These are phyloP conservation scores for Aptenodytes patagonicus DNA, from an alignment of 2,113 vertebrate species.

Conservation along the genomic window DNA sequence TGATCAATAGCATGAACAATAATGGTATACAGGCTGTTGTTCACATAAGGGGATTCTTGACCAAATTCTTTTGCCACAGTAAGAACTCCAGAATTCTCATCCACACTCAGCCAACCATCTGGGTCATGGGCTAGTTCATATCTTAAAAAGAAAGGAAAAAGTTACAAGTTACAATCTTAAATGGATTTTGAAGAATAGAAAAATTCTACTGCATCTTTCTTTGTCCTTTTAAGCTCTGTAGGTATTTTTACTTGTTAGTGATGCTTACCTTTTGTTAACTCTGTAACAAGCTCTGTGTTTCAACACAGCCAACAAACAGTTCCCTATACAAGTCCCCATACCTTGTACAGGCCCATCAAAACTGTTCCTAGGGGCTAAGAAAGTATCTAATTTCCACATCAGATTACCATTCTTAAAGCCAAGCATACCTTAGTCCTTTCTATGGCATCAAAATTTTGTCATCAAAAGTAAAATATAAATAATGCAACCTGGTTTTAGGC, in stretches of 20 bases:
- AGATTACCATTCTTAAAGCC: background rate
- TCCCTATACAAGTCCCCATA: background rate
- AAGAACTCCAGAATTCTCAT: conserved; percentile 73
- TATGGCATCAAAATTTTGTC: background rate
- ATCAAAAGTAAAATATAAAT: background rate
- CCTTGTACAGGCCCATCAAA: background rate
- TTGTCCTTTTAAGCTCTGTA: background rate
- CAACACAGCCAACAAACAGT: background rate
- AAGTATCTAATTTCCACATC: background rate
- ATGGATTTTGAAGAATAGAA: background rate
- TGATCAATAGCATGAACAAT: conserved; percentile 68
- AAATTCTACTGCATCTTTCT: background rate
- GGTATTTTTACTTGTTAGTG: background rate
- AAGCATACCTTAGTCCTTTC: background rate
- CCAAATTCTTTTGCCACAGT: conserved; percentile 71
- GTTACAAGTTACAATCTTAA: background rate
- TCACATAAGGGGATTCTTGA: conserved; percentile 74
- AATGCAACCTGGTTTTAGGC: background rate
- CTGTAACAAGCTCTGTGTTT: background rate
- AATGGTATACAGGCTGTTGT: conserved; percentile 67
- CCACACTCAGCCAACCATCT: conserved; percentile 72
- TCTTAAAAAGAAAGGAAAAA: conserved; percentile 45
- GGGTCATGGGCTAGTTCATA: conserved; percentile 69
- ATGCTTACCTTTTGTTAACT: background rate
- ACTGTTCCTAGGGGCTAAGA: background rate